These are phyloP conservation scores for Nothoprocta pentlandii DNA, from an alignment of 2,113 vertebrate genomes.

Conservation along the genomic window DNA sequence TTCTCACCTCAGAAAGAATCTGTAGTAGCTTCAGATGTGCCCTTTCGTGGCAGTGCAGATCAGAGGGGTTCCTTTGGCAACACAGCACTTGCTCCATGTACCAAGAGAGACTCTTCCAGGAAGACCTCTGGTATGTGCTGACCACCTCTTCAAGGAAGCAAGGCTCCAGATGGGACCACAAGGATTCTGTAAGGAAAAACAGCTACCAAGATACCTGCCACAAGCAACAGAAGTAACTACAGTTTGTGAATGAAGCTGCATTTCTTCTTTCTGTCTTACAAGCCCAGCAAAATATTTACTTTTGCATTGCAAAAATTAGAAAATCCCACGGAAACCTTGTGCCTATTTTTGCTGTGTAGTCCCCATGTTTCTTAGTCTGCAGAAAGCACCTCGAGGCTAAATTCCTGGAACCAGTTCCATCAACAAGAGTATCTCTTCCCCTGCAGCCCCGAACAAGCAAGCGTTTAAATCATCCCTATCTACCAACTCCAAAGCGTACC, in stretches of 20 bases:
- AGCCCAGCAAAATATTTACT: not conserved
- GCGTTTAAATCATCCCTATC: not conserved
- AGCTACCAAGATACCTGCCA: not conserved
- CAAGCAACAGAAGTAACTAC: not conserved
- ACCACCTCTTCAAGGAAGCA: slow-evolving; percentile 27
- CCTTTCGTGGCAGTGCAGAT: rapidly evolving
- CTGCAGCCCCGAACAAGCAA: not conserved
- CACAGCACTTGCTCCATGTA: rapidly evolving
- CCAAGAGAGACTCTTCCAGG: rapidly evolving
- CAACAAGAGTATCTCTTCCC: not conserved
- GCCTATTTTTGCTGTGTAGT: not conserved
- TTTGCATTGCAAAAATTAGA: not conserved
- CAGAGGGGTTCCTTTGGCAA: rapidly evolving
- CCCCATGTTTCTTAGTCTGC: not conserved
- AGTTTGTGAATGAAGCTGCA: not conserved
- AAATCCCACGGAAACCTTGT: not conserved
- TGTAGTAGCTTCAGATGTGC: slow-evolving; percentile 14
- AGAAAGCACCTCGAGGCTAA: not conserved
- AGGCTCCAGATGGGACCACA: slow-evolving; percentile 62
- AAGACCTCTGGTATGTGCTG: not conserved
- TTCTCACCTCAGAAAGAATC: slow-evolving; percentile 63
- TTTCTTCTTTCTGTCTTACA: not conserved
- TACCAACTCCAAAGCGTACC: slow-evolving; percentile 43
- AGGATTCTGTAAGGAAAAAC: slow-evolving; percentile 50
- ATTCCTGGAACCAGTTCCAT: not conserved